Evolutionary conservation across 2,113 vertebrate species (phyloP), one percentile per base, ranked within the genome.

Genomic region (Cynoglossus semilaevis): DNA sequence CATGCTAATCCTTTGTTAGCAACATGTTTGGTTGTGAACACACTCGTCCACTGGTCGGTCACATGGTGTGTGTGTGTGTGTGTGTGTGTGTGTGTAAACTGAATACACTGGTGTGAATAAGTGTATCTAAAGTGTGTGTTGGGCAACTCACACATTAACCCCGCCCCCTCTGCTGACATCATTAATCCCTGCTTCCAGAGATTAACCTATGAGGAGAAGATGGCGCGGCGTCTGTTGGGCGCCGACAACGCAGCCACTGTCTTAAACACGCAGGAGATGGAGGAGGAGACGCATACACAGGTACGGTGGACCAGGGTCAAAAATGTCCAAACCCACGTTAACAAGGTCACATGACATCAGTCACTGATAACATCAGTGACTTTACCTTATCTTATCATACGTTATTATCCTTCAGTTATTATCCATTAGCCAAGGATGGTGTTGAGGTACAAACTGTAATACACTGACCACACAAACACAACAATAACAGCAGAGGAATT

Each of bases 161-260:
- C 54, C 1, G 12, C 15, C 12, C 51, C 35, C 36, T 15, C 17
- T 1, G 48, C 85, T 87, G 78, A 87, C 81, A 59, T 59, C 79
- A 87, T 80, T 87, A 89, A 88, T 80, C 83, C 77, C 60, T 90
- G 87, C 84, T 90, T 91, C 70, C 90, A 98, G 96, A 96, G 87
- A 82, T 82, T 99, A 89, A 99, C 96, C 0, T 99, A 99, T 15
- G 97, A 99, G 66, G 97, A 99, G 85, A 97, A 98, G 89, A 99
- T 99, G 94, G 96, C 97, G 62, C 96, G 97, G 52, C 92, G 97
- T 17, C 86, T 99, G 54, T 91, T 99, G 72, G 97, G 97, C 51
- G 96, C 95, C 5, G 96, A 98, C 89, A 98, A 90, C 3, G 96
- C 93, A 16, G 94, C 94, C 74, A 97, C 93, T 15, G 95, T 98